Evolutionary conservation across 2,888 invertebrate genomes (phyloP).

Genomic region (Drosophila flavopinicola): DNA sequence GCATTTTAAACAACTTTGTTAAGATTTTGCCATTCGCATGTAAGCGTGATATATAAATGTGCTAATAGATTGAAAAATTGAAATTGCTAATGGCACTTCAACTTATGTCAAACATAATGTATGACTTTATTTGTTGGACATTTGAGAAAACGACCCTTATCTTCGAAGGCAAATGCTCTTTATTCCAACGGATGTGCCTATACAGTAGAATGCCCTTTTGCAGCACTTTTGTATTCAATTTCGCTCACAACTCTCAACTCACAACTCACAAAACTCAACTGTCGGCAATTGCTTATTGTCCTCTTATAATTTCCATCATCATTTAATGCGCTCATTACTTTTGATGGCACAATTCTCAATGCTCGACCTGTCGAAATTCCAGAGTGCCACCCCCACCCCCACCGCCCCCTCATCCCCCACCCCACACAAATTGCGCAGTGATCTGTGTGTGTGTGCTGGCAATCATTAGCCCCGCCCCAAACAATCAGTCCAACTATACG

Average conservation of each 20-base stretch:
- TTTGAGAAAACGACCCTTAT: too few relatives aligned
- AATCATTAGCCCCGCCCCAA: conserved; percentile 69
- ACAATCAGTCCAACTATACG: conserved; percentile 42
- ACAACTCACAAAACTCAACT: conserved; percentile 6
- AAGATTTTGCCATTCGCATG: too few relatives aligned
- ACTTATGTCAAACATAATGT: too few relatives aligned
- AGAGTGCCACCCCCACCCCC: background rate
- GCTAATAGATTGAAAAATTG: too few relatives aligned
- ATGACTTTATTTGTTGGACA: too few relatives aligned
- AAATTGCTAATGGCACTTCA: too few relatives aligned
- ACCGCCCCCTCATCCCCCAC: background rate
- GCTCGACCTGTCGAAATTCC: conserved; percentile 1
- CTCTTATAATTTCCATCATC: conserved; percentile 35
- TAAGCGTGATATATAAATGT: too few relatives aligned
- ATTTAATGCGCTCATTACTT: conserved; percentile 61
- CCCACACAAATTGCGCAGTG: conserved; percentile 66
- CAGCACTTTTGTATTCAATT: conserved; percentile 5
- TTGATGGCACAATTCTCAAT: conserved; percentile 74
- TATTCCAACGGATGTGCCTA: too few relatives aligned
- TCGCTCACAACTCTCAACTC: conserved; percentile 9
- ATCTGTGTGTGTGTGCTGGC: conserved; percentile 73
- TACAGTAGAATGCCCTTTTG: too few relatives aligned
- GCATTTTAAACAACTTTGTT: too few relatives aligned
- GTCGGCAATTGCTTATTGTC: conserved; percentile 34
- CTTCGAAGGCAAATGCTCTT: too few relatives aligned